These are phyloP conservation scores for Dromas ardeola DNA, from an alignment of 2,113 vertebrate species.

Conservation along the genomic window DNA sequence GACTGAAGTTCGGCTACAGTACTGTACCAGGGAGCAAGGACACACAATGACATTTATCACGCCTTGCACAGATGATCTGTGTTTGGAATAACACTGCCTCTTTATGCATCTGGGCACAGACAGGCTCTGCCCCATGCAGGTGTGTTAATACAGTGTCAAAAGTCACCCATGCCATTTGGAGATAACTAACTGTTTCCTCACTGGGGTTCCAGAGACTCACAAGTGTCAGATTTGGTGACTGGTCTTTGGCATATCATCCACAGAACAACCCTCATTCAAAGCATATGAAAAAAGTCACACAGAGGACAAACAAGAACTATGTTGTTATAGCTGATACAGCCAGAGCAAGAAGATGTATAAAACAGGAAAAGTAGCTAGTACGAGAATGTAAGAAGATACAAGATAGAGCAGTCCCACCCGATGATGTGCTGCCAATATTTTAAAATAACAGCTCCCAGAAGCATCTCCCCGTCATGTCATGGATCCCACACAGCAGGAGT, in stretches of 20 bases:
- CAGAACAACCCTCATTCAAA: neutral
- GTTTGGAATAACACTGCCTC: neutral
- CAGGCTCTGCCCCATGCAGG: neutral
- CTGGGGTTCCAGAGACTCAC: neutral
- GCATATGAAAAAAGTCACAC: neutral
- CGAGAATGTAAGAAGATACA: neutral
- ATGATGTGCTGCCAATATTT: conserved; percentile 46
- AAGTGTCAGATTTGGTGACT: neutral
- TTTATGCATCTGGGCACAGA: neutral
- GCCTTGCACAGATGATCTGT: neutral
- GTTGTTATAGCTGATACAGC: neutral
- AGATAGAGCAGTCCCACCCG: conserved; percentile 18
- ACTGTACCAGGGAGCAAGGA: neutral
- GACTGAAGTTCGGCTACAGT: neutral
- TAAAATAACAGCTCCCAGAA: conserved; percentile 57
- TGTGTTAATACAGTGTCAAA: neutral
- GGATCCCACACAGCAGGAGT: conserved; percentile 1
- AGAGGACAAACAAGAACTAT: neutral
- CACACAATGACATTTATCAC: neutral
- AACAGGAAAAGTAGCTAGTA: neutral
- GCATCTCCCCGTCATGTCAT: neutral
- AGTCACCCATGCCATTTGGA: neutral
- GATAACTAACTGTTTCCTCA: neutral
- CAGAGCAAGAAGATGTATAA: neutral
- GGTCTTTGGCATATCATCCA: neutral